Evolutionary conservation across 30 jellyfish, hydroid and myxozoan species (phyloP).

Genomic region (Cassiopea xamachana): DNA sequence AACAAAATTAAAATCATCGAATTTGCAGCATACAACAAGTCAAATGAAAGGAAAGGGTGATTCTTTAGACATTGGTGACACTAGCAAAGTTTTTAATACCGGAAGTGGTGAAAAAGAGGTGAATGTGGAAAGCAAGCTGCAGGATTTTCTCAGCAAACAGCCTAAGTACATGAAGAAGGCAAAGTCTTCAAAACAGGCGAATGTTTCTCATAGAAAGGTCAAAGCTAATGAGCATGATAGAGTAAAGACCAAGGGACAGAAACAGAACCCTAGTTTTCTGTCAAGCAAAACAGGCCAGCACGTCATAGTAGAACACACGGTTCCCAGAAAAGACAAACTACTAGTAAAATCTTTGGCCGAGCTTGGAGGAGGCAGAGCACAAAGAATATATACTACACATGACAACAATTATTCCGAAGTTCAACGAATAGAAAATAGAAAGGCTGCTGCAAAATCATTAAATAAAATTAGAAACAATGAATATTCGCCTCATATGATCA

Average conservation of each 20-base stretch:
- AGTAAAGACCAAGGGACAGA: background rate
- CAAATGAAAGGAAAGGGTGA: background rate
- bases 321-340: conserved; percentile 23
- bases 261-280: background rate
- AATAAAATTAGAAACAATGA: background rate
- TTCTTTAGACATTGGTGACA: conserved; percentile 37
- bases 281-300: conserved; percentile 7
- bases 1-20: conserved; percentile 3
- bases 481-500: conserved; percentile 17
- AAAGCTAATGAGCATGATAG: background rate
- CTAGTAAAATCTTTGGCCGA: conserved; percentile 19
- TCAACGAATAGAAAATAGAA: background rate
- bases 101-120: background rate
- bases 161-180: conserved; percentile 17
- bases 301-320: conserved; percentile 31
- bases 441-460: background rate
- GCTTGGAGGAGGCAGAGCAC: background rate
- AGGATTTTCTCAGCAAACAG: conserved; percentile 41
- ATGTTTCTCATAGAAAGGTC: background rate
- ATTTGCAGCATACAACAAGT: background rate
- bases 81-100: conserved; percentile 44
- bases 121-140: background rate
- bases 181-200: background rate
- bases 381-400: background rate
- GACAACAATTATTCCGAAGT: background rate